Conservation (phyloP, 2,888 invertebrate species). For the Leptodirus hochenwartii region DNA sequence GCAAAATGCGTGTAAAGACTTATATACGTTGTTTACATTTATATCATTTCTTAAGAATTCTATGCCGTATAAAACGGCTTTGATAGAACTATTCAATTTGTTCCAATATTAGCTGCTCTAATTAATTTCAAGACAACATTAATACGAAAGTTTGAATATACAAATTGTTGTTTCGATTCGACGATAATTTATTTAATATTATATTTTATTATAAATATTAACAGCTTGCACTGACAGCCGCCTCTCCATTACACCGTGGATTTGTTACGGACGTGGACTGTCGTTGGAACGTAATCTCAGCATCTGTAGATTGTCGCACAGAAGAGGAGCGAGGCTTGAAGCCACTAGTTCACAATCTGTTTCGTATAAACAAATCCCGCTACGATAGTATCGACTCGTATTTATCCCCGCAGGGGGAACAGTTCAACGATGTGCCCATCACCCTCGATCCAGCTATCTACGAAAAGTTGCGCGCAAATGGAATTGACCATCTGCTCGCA, state of each 20-base stretch:
- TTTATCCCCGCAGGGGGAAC: slow-evolving; percentile 71
- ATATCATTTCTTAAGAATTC: too few species aligned
- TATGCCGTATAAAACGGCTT: too few species aligned
- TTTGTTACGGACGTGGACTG: slow-evolving; percentile 91
- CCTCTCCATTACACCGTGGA: slow-evolving; percentile 88
- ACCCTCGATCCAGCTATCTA: slow-evolving; percentile 73
- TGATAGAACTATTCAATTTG: too few species aligned
- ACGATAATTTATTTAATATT: too few species aligned
- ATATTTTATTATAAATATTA: too few species aligned
- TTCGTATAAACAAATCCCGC: slow-evolving; percentile 79
- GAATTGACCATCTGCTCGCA: slow-evolving; percentile 83
- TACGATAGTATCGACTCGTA: slow-evolving; percentile 98
- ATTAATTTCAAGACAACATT: too few species aligned
- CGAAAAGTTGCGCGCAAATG: slow-evolving; percentile 63
- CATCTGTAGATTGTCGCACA: slow-evolving; percentile 90
- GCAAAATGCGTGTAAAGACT: too few species aligned
- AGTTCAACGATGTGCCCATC: slow-evolving; percentile 88
- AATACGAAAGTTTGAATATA: too few species aligned
- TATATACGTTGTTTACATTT: too few species aligned
- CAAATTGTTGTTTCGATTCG: too few species aligned
- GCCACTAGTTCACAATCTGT: slow-evolving; percentile 54
- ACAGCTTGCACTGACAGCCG: slow-evolving; percentile 93
- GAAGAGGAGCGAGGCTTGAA: slow-evolving; percentile 74
- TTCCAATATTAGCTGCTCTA: too few species aligned
- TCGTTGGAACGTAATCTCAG: slow-evolving; percentile 94